Conservation (phyloP, 2,113 vertebrate genomes). For the Forbesichthys papilliferus region DNA sequence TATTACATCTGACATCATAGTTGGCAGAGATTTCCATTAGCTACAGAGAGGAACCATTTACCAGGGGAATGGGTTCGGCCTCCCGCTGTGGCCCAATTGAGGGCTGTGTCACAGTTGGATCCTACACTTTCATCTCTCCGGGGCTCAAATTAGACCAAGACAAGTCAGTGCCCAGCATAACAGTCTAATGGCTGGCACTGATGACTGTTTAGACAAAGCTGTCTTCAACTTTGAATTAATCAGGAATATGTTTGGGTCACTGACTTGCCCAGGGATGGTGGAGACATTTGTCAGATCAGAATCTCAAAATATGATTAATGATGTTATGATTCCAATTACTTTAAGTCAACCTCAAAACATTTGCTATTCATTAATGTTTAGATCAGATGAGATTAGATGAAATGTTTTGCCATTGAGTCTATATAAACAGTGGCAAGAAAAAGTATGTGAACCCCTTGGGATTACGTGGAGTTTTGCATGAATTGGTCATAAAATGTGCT, state of each 20-base stretch:
- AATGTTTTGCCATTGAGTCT: too few relatives aligned
- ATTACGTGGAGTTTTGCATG: too few relatives aligned
- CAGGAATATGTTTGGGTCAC: neutral
- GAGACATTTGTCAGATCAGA: too few relatives aligned
- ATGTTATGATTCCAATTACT: too few relatives aligned
- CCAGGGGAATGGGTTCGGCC: constrained; percentile 45
- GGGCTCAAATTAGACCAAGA: constrained; percentile 32
- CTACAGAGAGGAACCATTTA: constrained; percentile 61
- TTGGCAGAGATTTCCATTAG: constrained; percentile 65
- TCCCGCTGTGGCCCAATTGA: constrained; percentile 41
- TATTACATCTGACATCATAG: constrained; percentile 45
- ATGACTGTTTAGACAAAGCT: neutral
- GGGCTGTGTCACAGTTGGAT: constrained; percentile 37
- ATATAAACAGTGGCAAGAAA: too few relatives aligned
- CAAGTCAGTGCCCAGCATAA: constrained; percentile 27
- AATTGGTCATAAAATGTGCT: too few relatives aligned
- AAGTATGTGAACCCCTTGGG: too few relatives aligned
- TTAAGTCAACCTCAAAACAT: too few relatives aligned
- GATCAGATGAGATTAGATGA: too few relatives aligned
- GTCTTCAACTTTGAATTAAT: neutral
- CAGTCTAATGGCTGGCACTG: neutral
- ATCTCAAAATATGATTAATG: too few relatives aligned
- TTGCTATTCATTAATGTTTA: too few relatives aligned
- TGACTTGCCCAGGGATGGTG: neutral
- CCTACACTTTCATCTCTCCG: neutral